Percentiles rank a stretch among this genome's conserved stretches.
These are phyloP conservation scores for Neogale vison DNA, from an alignment of 2,113 vertebrate genomes.

Conservation along the genomic window DNA sequence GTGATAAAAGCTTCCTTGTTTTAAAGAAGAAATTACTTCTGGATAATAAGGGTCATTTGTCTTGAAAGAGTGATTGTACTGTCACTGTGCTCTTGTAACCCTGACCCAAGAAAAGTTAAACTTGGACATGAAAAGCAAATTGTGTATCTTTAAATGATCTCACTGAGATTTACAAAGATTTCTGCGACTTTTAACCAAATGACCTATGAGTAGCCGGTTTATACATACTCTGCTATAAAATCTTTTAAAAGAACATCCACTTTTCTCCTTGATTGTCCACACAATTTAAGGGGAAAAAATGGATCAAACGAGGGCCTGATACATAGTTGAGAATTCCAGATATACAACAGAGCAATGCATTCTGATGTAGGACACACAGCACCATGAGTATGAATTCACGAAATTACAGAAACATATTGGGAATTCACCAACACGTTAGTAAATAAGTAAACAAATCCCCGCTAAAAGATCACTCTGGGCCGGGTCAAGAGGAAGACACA, in stretches of 20 bases:
- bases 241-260: neutral
- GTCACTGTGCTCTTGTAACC: neutral
- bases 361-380: slow-evolving; percentile 21
- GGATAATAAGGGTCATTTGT: neutral
- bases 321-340: slow-evolving; percentile 56
- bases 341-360: neutral
- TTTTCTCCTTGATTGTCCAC: neutral
- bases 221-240: neutral
- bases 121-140: neutral
- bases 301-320: neutral
- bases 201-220: neutral
- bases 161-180: neutral
- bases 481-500: slow-evolving; percentile 26
- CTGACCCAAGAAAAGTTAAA: neutral
- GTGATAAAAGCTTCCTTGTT: neutral
- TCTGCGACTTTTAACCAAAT: neutral
- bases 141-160: neutral
- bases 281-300: neutral
- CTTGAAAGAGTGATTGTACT: neutral
- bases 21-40: neutral
- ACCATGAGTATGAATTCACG: slow-evolving; percentile 41
- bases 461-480: neutral
- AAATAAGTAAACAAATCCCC: neutral
- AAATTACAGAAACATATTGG: slow-evolving; percentile 70
- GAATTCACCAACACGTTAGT: neutral